A percentile compares a stretch with the other conserved stretches of the same genome.
Conservation (phyloP, 23 tunicate genomes). For the Botrylloides violaceus region DNA sequence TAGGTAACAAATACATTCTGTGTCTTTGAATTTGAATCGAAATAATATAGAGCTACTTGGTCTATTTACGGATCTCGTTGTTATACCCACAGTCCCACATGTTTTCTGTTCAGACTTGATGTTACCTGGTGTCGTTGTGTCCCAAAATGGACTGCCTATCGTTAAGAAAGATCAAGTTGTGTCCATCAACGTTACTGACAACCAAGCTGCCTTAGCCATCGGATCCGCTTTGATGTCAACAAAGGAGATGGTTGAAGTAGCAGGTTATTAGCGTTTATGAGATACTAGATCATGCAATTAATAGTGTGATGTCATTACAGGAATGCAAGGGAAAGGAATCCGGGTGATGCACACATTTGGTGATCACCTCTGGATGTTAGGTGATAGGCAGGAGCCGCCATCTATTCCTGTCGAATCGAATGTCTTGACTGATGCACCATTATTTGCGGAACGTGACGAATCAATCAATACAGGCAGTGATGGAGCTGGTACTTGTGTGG, state of each 20-base stretch:
- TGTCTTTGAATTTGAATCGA: too few species aligned
- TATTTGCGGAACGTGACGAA: neutral
- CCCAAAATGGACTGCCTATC: constrained; percentile 10
- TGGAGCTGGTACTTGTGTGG: neutral
- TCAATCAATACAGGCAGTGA: neutral
- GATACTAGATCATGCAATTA: neutral
- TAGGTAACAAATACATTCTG: too few species aligned
- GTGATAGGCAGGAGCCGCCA: constrained; percentile 70
- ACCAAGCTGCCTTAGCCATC: constrained; percentile 41
- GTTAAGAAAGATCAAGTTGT: constrained; percentile 42
- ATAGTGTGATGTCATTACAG: constrained; percentile 10
- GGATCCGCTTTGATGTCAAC: constrained; percentile 72
- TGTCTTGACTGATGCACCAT: neutral
- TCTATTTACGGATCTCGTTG: neutral
- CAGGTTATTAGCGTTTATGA: constrained; percentile 32
- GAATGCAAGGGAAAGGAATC: constrained; percentile 75
- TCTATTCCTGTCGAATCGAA: constrained; percentile 1
- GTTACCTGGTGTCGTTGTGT: constrained; percentile 68
- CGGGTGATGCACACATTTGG: constrained; percentile 75
- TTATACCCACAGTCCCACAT: neutral
- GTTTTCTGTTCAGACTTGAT: constrained; percentile 43
- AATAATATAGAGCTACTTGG: too few species aligned
- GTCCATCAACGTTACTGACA: constrained; percentile 34
- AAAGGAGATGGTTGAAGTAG: constrained; percentile 25
- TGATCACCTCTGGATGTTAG: constrained; percentile 76